phyloP scores from a whole-genome alignment of 2,113 vertebrate genomes.

The Chaetorhynchus papuensis region DNA sequence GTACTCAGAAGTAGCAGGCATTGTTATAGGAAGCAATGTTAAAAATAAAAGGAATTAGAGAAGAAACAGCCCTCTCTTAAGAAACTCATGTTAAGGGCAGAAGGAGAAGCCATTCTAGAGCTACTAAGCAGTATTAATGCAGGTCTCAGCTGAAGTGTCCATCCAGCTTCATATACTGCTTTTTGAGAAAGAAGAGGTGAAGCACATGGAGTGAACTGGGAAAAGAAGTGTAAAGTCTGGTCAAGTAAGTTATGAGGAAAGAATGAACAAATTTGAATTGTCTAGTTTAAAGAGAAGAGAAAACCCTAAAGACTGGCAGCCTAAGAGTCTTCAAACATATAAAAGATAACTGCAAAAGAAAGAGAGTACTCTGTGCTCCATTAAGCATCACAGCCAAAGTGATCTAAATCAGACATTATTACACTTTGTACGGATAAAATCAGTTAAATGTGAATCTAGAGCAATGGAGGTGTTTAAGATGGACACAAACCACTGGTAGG shows the following conservation, averaged over 20 bases:
- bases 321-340: background rate
- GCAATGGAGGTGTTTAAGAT: background rate
- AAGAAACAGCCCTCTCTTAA: background rate
- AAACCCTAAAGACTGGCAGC: background rate
- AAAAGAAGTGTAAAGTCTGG: background rate
- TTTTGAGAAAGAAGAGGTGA: background rate
- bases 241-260: background rate
- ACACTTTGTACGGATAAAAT: background rate
- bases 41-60: background rate
- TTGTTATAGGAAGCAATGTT: background rate
- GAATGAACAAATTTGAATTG: background rate
- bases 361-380: background rate
- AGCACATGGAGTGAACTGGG: background rate
- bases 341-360: background rate
- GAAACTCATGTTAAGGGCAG: background rate
- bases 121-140: background rate
- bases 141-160: background rate
- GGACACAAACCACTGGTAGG: background rate
- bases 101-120: background rate
- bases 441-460: background rate
- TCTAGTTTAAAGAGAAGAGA: background rate
- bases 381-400: background rate
- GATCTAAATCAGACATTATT: background rate
- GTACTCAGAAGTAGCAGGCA: background rate
- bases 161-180: background rate